Percentiles rank a stretch among this genome's conserved stretches.
These are phyloP conservation scores for Lepus townsendii DNA, from an alignment of 2,797 vertebrate species.

Conservation along the genomic window DNA sequence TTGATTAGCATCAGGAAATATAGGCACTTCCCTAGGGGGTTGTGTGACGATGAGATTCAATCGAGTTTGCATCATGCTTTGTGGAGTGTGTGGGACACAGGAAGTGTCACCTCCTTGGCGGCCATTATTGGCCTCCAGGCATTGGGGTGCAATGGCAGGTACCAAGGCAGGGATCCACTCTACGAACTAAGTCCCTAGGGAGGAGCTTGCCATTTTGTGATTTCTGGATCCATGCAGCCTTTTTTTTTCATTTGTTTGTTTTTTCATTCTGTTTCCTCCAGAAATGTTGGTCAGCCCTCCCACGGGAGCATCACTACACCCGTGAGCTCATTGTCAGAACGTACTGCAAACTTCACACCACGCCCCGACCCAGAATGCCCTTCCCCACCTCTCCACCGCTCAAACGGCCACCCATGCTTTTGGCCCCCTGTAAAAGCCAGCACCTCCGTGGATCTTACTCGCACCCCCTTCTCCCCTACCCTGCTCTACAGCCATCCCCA, in stretches of 20 bases:
- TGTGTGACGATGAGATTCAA: background rate
- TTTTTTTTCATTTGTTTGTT: background rate
- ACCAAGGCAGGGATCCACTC: background rate
- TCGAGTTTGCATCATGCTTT: background rate
- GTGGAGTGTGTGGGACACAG: fast-evolving
- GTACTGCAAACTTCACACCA: background rate
- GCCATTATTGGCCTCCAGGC: background rate
- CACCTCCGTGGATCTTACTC: background rate
- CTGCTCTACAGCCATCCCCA: background rate
- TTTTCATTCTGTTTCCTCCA: background rate
- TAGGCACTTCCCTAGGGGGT: background rate
- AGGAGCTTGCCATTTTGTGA: background rate
- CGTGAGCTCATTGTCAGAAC: background rate
- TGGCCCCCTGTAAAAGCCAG: background rate
- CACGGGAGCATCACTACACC: no score
- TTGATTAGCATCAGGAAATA: background rate
- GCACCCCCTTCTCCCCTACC: background rate
- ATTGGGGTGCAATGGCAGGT: no score
- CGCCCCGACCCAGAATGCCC: background rate
- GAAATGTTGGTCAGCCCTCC: background rate
- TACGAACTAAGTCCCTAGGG: background rate
- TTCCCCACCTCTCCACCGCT: background rate
- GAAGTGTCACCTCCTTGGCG: background rate
- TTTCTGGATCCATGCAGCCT: background rate
- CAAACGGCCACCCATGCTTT: background rate